Base-by-base conservation (phyloP, 2,888 invertebrate genomes). In the Drepanosiphum platanoidis region DNA sequence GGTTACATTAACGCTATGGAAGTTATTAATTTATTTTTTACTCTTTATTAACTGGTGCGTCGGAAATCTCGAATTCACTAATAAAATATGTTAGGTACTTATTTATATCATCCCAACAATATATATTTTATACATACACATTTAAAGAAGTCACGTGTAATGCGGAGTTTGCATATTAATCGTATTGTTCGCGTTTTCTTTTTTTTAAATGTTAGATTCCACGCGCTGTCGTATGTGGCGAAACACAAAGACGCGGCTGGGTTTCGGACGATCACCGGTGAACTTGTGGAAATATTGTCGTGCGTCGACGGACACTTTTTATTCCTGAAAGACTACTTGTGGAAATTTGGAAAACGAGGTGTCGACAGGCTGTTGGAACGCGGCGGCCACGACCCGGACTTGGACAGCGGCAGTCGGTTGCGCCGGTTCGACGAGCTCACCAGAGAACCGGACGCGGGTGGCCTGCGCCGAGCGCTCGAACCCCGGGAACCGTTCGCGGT, bases 161-260 rank as follows among this genome's bases (percentile, higher is more conserved):
- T n/a, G n/a, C n/a, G n/a, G n/a, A n/a, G n/a, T n/a, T n/a, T n/a
- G n/a, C n/a, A n/a, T n/a, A n/a, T n/a, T n/a, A n/a, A n/a, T n/a
- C n/a, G n/a, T n/a, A n/a, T n/a, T n/a, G n/a, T n/a, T n/a, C n/a
- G n/a, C n/a, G n/a, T n/a, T n/a, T n/a, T n/a, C n/a, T n/a, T 61
- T 75, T 61, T 1, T 42, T 78, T 66, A 22, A 30, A 1, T 4
- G 88, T 86, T 1, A 86, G 87, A 39, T 88, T 88, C 36, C 88
- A 88, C 64, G 88, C 88, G 0, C 66, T 88, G 1, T 87, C 88
- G 1, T 88, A 88, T 81, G 86, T 61, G 1, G 61, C 84, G 18
- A 88, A 88, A 75, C 66, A 86, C n/a, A 58, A 86, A 30, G 75
- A 86, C 18, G 11, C 2, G 22, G 2, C 0, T 0, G 1, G 22